Base-by-base conservation (phyloP, 1,140 invertebrate species). In the Eufriesea mexicana region DNA sequence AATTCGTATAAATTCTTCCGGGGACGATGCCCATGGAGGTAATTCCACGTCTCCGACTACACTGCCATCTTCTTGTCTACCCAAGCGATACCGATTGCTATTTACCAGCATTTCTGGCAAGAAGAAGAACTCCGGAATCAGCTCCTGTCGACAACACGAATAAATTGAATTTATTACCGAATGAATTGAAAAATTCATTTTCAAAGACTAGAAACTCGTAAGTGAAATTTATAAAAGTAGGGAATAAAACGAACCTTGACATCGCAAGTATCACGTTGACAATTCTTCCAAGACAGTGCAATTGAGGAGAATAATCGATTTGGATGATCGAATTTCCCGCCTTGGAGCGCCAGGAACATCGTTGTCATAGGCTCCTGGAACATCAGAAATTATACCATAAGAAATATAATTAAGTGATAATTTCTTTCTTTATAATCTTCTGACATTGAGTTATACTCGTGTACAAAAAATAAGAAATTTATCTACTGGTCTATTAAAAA, bases 31-130 rank as follows among this genome's bases (percentile, higher is more conserved):
- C 99, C 99, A 99, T 0, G 98, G 97, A 16, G 99, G 99, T 64
- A 99, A 94, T 83, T 98, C 96, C 5, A 99, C 98, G 93, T 99
- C 97, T 72, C 96, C 96, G 0, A 99, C 97, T 0, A 96, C 92
- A 0, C 96, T 96, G n/a, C 97, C 96, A 86, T 98, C 97, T 84
- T 99, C 98, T 54, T 98, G 96, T 85, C 97, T 95, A 28, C 98
- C 99, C 67, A 99, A 94, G 67, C 97, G 96, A 94, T 98, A 99
- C 86, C 94, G 96, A 96, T 96, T 99, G 89, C 95, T 95, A 93
- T 99, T 99, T 49, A 98, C 96, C 87, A 99, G 97, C 98, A 99
- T 99, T 95, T 99, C 99, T n/a, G 99, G 99, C 81, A 99, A 95
- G 95, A 99, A 99, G 95, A 99, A 99, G 92, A 99, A 97, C 94